These are phyloP conservation scores for Paratrypauchen microcephalus DNA, from an alignment of 2,797 vertebrate species.

Conservation along the genomic window DNA sequence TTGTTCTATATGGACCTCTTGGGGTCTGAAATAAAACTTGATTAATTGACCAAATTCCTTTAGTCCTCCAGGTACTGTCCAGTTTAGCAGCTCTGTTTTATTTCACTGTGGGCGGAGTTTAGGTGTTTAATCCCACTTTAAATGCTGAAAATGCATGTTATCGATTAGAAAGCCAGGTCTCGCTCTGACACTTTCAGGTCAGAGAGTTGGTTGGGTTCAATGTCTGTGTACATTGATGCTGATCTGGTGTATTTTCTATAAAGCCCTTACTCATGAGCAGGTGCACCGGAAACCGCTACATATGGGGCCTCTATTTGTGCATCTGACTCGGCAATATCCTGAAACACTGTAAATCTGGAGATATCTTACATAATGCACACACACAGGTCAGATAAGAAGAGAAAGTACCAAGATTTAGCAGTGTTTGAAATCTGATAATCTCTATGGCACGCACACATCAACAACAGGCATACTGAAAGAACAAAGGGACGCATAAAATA, in stretches of 20 bases:
- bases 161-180: background rate
- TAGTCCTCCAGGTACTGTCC: no score
- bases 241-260: background rate
- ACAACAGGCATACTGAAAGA: no score
- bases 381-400: conserved; percentile 34
- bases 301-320: conserved; percentile 1
- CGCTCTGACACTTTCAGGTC: background rate
- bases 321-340: conserved; percentile 16
- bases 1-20: no score
- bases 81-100: no score
- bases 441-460: conserved; percentile 9
- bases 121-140: no score
- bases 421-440: no score
- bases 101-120: no score
- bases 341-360: conserved; percentile 34
- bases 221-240: background rate
- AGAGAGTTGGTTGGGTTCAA: background rate
- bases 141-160: background rate
- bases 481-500: no score
- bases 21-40: no score
- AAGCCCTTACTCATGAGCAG: conserved; percentile 1
- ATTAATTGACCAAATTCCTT: no score
- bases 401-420: no score
- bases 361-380: conserved; percentile 39
- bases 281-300: conserved; percentile 12